Evolutionary conservation across 2,888 invertebrate species (phyloP).

Genomic region (Diabrotica balteata): DNA sequence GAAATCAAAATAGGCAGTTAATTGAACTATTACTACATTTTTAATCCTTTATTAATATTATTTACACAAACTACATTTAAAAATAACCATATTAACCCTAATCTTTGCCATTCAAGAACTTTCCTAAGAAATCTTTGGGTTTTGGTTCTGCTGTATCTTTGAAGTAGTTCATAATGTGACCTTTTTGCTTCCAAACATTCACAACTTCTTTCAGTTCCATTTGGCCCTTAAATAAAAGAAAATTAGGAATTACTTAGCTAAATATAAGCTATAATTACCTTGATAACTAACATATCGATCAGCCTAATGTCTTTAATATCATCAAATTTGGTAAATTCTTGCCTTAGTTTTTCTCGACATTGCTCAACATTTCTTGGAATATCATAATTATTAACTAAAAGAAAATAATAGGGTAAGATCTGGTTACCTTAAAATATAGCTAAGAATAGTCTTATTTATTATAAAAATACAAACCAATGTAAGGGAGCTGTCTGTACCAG

Average conservation of each 20-base stretch:
- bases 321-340: constrained; percentile 79
- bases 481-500: constrained; percentile 92
- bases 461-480: constrained; percentile 71
- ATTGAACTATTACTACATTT: too few relatives aligned
- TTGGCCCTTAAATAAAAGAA: constrained; percentile 75
- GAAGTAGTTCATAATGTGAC: constrained; percentile 87
- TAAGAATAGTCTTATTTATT: too few relatives aligned
- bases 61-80: constrained; percentile 7
- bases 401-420: not conserved
- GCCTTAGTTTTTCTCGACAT: constrained; percentile 76
- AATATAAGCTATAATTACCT: constrained; percentile 66
- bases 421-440: too few relatives aligned
- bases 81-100: constrained; percentile 49
- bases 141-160: constrained; percentile 84
- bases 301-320: constrained; percentile 82
- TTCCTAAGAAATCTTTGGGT: constrained; percentile 90
- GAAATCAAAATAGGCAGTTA: too few relatives aligned
- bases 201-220: constrained; percentile 92
- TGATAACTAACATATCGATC: constrained; percentile 90
- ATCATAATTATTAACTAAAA: constrained; percentile 81
- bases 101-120: constrained; percentile 79
- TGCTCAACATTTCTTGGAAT: constrained; percentile 77
- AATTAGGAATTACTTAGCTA: not conserved
- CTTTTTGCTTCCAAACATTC: constrained; percentile 88
- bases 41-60: too few relatives aligned